These are phyloP conservation scores for Enteromius trimaculatus DNA, from an alignment of 2,797 vertebrate genomes.

Conservation along the genomic window DNA sequence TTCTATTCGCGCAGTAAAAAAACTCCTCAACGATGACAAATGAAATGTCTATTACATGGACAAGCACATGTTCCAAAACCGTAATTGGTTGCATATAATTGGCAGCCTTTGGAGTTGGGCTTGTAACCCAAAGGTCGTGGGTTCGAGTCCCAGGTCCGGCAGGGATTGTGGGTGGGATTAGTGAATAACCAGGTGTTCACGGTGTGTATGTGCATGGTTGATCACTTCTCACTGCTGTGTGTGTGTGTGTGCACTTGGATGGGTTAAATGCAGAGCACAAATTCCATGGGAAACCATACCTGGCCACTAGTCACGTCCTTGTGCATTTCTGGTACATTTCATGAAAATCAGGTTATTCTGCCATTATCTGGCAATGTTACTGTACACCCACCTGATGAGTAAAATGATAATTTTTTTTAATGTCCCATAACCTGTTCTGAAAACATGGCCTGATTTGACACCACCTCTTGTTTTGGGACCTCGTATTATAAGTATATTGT, in stretches of 20 bases:
- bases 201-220: too few relatives aligned
- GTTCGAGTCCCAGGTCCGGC: too few relatives aligned
- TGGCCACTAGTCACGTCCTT: too few relatives aligned
- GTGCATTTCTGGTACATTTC: neutral
- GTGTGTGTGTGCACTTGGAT: too few relatives aligned
- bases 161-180: too few relatives aligned
- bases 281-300: too few relatives aligned
- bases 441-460: neutral
- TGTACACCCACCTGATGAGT: accelerated
- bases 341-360: neutral
- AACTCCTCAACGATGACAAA: neutral
- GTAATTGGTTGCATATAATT: neutral
- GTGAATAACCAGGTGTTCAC: too few relatives aligned
- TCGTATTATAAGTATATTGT: neutral
- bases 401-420: neutral
- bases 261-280: too few relatives aligned
- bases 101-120: neutral
- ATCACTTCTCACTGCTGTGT: too few relatives aligned
- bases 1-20: neutral
- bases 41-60: neutral
- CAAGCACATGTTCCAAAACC: neutral
- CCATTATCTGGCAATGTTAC: neutral
- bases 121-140: too few relatives aligned
- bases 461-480: neutral
- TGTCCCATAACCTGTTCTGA: neutral